Evolutionary conservation across 2,113 vertebrate species (phyloP), one percentile per base, ranked within the genome.

Genomic region (Phylloscopus trochilus): DNA sequence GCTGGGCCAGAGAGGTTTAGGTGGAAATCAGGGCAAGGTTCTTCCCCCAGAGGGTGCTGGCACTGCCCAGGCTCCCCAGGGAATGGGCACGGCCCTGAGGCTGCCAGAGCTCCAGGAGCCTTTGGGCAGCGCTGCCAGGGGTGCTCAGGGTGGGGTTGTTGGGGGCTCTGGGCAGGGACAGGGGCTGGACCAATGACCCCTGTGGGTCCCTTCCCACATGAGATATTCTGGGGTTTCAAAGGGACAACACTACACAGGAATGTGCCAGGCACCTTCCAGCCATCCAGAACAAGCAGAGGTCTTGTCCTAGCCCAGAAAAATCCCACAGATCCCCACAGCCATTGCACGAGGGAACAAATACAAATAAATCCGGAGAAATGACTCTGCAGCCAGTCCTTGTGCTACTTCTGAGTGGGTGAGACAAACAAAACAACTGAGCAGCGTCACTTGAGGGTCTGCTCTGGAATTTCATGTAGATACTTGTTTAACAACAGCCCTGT

Each of bases 181-280:
- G 35, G 49, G 0, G 37, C 0, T 14, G 58, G 35, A 0, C 20
- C 5, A 2, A 2, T 39, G 23, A 52, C 17, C 28, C 55, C 0
- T 2, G 19, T 4, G 46, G 13, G 20, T 41, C 5, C 60, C 39
- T n/a, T 28, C 60, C 60, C 3, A 6, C 19, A 52, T 0, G 0
- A n/a, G 24, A 47, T 53, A 46, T 60, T 53, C n/a, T n/a, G 16
- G 14, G 24, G 35, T 60, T 66, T 33, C 46, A 26, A 37, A 23
- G 23, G 22, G 15, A 10, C 27, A 27, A 28, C n/a, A 21, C 12
- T 0, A 3, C 0, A 7, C 21, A 5, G 26, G 53, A 79, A 49
- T 2, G 24, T 0, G 1, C 26, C 3, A 20, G 30, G 75, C 53
- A 83, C 62, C 18, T 82, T 41, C 49, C 63, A 39, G 39, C 22